phyloP scores from a whole-genome alignment of 1,140 invertebrate genomes.

The Vanessa tameamea region DNA sequence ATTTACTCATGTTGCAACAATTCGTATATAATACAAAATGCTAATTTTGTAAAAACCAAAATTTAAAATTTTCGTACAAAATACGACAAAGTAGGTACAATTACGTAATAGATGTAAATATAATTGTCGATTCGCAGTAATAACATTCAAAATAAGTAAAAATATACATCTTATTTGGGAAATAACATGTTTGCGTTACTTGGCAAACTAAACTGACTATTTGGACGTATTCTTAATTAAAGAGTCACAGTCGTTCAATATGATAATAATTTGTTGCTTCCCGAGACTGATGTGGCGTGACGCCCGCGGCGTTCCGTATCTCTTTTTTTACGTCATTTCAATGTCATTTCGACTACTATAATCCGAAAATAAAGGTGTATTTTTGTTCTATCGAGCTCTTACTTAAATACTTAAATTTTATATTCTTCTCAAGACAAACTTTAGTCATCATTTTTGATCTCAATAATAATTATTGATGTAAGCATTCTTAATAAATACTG shows the following conservation, averaged over 20 bases:
- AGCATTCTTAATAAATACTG: too few relatives aligned
- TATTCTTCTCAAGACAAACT: slow-evolving; percentile 21
- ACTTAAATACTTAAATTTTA: slow-evolving; percentile 15
- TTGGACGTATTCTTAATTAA: slow-evolving; percentile 37
- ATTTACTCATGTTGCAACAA: not conserved
- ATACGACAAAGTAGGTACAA: not conserved
- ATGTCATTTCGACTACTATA: slow-evolving; percentile 52
- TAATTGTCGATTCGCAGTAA: not conserved
- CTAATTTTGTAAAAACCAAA: not conserved
- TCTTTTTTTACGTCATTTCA: slow-evolving; percentile 57
- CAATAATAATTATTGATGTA: not conserved
- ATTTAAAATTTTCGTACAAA: not conserved
- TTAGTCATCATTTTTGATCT: slow-evolving; percentile 9
- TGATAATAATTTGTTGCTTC: slow-evolving; percentile 55
- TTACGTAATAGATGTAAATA: slow-evolving; percentile 1
- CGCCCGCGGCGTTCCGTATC: slow-evolving; percentile 37
- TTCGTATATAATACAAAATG: not conserved
- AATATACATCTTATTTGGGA: not conserved
- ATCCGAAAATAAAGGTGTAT: slow-evolving; percentile 41
- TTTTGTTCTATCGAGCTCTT: slow-evolving; percentile 23
- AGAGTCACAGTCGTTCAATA: slow-evolving; percentile 37
- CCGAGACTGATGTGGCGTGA: slow-evolving; percentile 51
- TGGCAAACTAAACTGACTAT: slow-evolving; percentile 37
- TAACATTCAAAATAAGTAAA: not conserved
- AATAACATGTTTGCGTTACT: slow-evolving; percentile 15